A percentile compares a stretch with the other conserved stretches of the same genome.
Conservation (phyloP, 2,113 vertebrate genomes). For the Strix uralensis region DNA sequence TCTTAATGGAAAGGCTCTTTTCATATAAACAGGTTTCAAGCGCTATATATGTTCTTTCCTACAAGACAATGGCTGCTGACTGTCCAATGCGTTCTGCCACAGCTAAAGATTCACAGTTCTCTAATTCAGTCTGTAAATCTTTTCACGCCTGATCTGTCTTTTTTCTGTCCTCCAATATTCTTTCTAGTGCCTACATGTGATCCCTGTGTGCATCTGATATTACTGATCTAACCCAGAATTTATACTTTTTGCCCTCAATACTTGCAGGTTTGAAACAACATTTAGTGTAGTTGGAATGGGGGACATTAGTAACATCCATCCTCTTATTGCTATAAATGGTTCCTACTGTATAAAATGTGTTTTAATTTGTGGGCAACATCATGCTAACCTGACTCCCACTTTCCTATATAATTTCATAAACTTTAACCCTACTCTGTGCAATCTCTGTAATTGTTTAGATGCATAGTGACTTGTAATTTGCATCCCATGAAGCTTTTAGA, state of each 20-base stretch:
- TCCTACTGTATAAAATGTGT: background rate
- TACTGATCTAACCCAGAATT: background rate
- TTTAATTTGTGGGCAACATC: background rate
- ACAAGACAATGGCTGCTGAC: background rate
- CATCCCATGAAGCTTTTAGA: background rate
- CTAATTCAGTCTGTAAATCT: background rate
- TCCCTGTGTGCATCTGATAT: background rate
- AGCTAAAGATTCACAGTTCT: background rate
- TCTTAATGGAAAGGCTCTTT: background rate
- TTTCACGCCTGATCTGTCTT: background rate
- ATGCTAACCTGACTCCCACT: background rate
- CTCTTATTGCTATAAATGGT: background rate
- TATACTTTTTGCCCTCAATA: background rate
- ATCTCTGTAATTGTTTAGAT: background rate
- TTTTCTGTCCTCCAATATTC: background rate
- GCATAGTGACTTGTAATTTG: background rate
- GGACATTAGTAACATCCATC: background rate
- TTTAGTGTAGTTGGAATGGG: background rate
- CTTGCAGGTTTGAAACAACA: background rate
- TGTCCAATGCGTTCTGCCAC: background rate
- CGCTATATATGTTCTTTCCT: background rate
- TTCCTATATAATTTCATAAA: background rate
- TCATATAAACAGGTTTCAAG: background rate
- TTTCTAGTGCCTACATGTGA: background rate
- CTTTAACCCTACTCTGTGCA: background rate